Conservation (phyloP, 2,113 vertebrate species). For the Polypterus bichir region DNA sequence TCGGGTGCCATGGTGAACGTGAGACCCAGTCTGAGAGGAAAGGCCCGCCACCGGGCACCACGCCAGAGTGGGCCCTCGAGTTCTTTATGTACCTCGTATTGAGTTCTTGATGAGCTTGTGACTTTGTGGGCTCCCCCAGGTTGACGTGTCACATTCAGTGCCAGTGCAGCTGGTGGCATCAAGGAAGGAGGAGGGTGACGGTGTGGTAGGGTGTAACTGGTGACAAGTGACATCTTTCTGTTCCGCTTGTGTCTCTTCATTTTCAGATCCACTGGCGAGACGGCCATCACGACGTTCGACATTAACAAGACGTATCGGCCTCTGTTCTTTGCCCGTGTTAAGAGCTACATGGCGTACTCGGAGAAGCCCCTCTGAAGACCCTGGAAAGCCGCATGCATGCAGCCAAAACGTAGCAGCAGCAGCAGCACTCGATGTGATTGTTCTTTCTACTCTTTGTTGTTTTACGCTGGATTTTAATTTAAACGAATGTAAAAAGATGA, state of each 20-base stretch:
- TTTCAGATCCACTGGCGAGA: slow-evolving; percentile 80
- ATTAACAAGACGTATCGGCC: slow-evolving; percentile 93
- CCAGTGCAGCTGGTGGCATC: too few species aligned
- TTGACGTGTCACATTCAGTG: too few species aligned
- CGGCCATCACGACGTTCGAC: slow-evolving; percentile 79
- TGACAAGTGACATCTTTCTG: not conserved
- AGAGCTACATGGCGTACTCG: slow-evolving; percentile 88
- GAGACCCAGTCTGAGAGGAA: too few species aligned
- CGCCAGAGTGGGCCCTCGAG: too few species aligned
- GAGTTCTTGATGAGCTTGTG: too few species aligned
- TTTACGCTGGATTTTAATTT: slow-evolving; percentile 30
- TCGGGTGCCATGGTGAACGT: too few species aligned
- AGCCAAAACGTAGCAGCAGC: slow-evolving; percentile 3
- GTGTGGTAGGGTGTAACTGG: not conserved
- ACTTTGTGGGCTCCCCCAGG: too few species aligned
- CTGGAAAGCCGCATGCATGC: slow-evolving; percentile 16
- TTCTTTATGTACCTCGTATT: too few species aligned
- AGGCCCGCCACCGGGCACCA: too few species aligned
- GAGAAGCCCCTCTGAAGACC: slow-evolving; percentile 73
- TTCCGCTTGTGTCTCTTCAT: slow-evolving; percentile 15
- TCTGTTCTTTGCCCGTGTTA: slow-evolving; percentile 86
- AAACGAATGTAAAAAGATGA: slow-evolving; percentile 21
- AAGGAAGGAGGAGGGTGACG: too few species aligned
- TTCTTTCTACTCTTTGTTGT: slow-evolving; percentile 9
- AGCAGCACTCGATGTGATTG: slow-evolving; percentile 4